These are phyloP conservation scores for Picus viridis DNA, from an alignment of 2,797 vertebrate species.

Conservation along the genomic window DNA sequence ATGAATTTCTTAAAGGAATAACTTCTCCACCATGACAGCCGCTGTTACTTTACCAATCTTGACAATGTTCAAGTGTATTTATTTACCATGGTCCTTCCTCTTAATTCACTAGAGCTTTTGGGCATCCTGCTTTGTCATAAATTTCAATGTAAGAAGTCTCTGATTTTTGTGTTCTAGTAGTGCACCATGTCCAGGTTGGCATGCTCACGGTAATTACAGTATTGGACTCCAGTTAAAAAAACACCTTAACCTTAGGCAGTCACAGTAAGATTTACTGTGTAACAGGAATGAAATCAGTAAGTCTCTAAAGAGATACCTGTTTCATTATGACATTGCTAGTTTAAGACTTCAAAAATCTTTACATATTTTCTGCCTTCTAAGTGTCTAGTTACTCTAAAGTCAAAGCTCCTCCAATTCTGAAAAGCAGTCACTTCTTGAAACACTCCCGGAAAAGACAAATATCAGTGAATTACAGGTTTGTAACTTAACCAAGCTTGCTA, in stretches of 20 bases:
- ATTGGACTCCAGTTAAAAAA: not conserved
- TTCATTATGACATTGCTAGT: not conserved
- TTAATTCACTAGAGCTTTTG: not conserved
- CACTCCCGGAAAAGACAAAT: not conserved
- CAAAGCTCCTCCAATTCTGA: not conserved
- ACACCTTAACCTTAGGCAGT: not conserved
- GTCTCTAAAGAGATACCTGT: not conserved
- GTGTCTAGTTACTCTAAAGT: not conserved
- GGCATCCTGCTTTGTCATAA: not conserved
- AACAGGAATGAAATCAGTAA: not conserved
- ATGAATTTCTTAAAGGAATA: not conserved
- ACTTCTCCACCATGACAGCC: not conserved
- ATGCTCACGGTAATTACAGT: not conserved
- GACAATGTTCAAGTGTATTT: not conserved
- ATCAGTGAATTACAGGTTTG: not conserved
- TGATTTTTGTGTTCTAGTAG: not conserved
- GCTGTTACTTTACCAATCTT: not conserved
- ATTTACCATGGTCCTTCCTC: not conserved
- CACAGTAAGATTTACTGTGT: not conserved
- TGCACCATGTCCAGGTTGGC: not conserved
- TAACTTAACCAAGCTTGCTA: not conserved
- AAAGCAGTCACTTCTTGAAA: not conserved
- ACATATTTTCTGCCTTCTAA: not conserved
- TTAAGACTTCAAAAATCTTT: not conserved
- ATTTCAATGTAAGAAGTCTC: not conserved